These are phyloP conservation scores for Drosophila cognata DNA, from an alignment of 2,888 invertebrate genomes.

Conservation along the genomic window DNA sequence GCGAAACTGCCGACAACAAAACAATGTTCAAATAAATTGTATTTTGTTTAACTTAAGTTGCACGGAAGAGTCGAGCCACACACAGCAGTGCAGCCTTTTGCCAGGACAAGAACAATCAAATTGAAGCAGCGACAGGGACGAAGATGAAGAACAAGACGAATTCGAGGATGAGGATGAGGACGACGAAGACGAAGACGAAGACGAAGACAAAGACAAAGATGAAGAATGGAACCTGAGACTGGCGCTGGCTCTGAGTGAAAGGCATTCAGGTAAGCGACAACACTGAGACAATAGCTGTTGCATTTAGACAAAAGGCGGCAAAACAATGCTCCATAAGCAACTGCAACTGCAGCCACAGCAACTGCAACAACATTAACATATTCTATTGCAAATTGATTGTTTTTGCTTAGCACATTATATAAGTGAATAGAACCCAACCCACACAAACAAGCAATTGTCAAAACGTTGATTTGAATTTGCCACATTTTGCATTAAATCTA, in stretches of 20 bases:
- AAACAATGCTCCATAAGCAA: constrained; percentile 46
- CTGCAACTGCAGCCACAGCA: constrained; percentile 4
- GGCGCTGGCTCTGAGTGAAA: constrained; percentile 11
- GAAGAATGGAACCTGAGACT: background rate
- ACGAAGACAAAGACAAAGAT: background rate
- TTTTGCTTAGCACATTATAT: constrained; percentile 1
- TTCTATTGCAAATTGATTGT: constrained; percentile 12
- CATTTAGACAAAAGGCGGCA: constrained; percentile 48
- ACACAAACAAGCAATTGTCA: background rate
- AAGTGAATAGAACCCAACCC: background rate
- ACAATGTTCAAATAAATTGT: constrained; percentile 70
- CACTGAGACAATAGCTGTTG: constrained; percentile 61
- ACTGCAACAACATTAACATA: constrained; percentile 6
- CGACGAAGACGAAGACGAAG: background rate
- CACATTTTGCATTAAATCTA: background rate
- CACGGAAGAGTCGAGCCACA: constrained; percentile 46
- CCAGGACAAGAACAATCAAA: constrained; percentile 35
- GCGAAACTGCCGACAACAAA: constrained; percentile 65
- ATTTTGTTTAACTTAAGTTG: constrained; percentile 69
- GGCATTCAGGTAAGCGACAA: constrained; percentile 59
- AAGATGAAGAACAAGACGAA: background rate
- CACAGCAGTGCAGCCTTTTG: constrained; percentile 47
- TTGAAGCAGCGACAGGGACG: constrained; percentile 4
- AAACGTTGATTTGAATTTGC: background rate
- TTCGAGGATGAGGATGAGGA: background rate